Evolutionary conservation across 2,113 vertebrate genomes (phyloP).

Genomic region (Festucalex cinctus): DNA sequence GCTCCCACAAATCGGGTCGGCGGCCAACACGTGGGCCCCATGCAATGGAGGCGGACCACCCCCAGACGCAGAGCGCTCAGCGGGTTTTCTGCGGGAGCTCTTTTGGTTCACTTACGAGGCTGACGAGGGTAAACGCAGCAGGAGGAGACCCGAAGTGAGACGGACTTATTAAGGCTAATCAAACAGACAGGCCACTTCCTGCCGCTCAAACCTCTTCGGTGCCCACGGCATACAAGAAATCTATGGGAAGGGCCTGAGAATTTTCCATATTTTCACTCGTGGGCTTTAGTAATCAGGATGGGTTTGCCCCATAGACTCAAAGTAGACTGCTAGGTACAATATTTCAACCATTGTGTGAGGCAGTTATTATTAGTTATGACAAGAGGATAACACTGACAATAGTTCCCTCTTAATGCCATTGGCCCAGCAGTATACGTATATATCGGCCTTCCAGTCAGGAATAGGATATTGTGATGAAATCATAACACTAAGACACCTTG

Average conservation of each 20-base stretch:
- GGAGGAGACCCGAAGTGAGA: constrained; percentile 28
- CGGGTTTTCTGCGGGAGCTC: constrained; percentile 41
- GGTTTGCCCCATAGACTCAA: not conserved
- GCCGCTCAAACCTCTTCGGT: constrained; percentile 14
- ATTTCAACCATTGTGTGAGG: not conserved
- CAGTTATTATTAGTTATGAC: not conserved
- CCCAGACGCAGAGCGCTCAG: constrained; percentile 28
- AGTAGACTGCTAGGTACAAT: too few species aligned
- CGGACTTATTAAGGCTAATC: constrained; percentile 45
- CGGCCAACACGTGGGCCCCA: constrained; percentile 14
- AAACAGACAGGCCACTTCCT: constrained; percentile 48
- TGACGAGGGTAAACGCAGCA: constrained; percentile 26
- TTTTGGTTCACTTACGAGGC: constrained; percentile 49
- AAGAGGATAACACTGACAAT: not conserved
- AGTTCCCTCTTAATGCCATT: not conserved
- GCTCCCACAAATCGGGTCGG: constrained; percentile 37
- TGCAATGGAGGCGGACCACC: constrained; percentile 47
- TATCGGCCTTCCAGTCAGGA: too few species aligned
- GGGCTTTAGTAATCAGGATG: constrained; percentile 40
- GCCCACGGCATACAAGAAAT: constrained; percentile 17
- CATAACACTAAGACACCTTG: not conserved
- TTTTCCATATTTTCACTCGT: constrained; percentile 13
- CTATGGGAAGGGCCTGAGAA: constrained; percentile 38
- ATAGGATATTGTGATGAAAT: not conserved
- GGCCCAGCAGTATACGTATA: not conserved